Conservation (phyloP, 2,888 invertebrate genomes). For the Atethmia centrago region DNA sequence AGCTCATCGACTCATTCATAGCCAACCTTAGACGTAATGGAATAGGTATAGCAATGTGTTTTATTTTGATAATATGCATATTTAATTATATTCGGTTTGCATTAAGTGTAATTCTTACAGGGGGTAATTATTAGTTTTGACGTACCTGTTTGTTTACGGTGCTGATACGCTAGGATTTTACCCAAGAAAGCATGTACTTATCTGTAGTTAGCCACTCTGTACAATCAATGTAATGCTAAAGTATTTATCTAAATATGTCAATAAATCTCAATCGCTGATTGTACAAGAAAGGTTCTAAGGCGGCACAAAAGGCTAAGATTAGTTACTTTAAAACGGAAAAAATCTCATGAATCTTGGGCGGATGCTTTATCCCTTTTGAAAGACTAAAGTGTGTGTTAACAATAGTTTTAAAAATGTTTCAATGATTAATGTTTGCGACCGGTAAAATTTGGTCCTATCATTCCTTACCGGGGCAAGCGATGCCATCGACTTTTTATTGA, state of each 20-base stretch:
- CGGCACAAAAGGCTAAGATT: conserved; percentile 53
- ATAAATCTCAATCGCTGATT: conserved; percentile 51
- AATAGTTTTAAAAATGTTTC: conserved; percentile 70
- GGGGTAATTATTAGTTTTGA: conserved; percentile 68
- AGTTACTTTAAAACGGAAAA: conserved; percentile 42
- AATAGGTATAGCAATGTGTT: conserved; percentile 71
- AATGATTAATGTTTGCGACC: conserved; percentile 84
- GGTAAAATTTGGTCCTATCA: conserved; percentile 92
- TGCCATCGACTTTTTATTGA: conserved; percentile 72
- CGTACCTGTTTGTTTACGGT: conserved; percentile 56
- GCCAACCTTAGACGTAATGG: conserved; percentile 77
- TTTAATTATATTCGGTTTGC: conserved; percentile 66
- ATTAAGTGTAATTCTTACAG: conserved; percentile 71
- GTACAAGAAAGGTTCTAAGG: conserved; percentile 37
- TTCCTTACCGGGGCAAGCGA: conserved; percentile 91
- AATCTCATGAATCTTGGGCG: conserved; percentile 48
- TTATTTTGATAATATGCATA: conserved; percentile 73
- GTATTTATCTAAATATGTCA: conserved; percentile 34
- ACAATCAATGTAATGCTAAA: conserved; percentile 35
- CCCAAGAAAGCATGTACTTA: conserved; percentile 48
- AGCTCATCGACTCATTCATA: conserved; percentile 83
- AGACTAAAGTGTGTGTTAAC: conserved; percentile 82
- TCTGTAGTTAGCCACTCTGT: conserved; percentile 48
- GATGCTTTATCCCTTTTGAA: conserved; percentile 75
- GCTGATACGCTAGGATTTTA: conserved; percentile 52